Percentiles rank a stretch among this genome's conserved stretches.
phyloP scores from a whole-genome alignment of 2,113 vertebrate genomes.

The Cottus gobio region DNA sequence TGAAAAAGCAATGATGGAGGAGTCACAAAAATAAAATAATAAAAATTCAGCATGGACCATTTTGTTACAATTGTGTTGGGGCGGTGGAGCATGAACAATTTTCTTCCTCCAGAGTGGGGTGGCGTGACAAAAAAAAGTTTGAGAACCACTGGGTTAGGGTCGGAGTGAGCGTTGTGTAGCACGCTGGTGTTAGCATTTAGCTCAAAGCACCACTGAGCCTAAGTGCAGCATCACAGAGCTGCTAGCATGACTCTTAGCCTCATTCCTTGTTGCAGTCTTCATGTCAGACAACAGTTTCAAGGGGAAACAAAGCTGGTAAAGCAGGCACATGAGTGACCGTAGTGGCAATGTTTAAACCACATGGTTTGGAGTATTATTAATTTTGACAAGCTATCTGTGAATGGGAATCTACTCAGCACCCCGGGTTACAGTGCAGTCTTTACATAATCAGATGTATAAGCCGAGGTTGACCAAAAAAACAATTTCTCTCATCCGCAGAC shows the following conservation, averaged over 20 bases:
- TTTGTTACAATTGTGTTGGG: too few relatives aligned
- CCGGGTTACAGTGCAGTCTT: slow-evolving; percentile 30
- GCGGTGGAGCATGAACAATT: too few relatives aligned
- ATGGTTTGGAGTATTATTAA: slow-evolving; percentile 16
- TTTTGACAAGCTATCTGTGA: slow-evolving; percentile 21
- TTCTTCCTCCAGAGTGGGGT: too few relatives aligned
- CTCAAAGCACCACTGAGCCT: background rate
- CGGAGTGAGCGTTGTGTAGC: too few relatives aligned
- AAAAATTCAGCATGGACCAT: too few relatives aligned
- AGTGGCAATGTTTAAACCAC: background rate
- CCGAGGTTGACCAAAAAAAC: slow-evolving; percentile 23
- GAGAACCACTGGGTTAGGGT: too few relatives aligned
- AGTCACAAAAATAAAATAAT: too few relatives aligned
- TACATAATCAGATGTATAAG: slow-evolving; percentile 54
- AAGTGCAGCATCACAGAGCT: background rate
- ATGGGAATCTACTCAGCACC: slow-evolving; percentile 27
- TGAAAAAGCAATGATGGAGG: too few relatives aligned
- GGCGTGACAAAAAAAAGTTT: too few relatives aligned
- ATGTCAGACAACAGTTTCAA: background rate
- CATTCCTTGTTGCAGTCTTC: background rate
- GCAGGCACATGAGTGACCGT: background rate
- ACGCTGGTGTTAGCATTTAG: background rate
- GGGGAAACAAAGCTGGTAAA: background rate
- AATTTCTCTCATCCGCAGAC: slow-evolving; percentile 43
- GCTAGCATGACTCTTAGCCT: background rate